Conservation (phyloP, 2,797 vertebrate species). For the Stomatorhinus walkeri region DNA sequence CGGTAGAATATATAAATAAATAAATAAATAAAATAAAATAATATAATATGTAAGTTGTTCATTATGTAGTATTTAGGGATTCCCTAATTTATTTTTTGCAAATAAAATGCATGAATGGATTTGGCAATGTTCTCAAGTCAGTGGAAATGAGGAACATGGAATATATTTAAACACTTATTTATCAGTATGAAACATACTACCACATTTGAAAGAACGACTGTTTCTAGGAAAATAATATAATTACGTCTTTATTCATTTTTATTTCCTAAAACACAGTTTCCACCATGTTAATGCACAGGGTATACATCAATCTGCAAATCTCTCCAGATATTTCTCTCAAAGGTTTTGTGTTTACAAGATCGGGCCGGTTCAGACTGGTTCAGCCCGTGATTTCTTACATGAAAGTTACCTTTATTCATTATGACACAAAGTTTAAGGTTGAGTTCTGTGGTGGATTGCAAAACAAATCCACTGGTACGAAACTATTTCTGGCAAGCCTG, state of each 20-base stretch:
- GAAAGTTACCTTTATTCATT: slow-evolving; percentile 20
- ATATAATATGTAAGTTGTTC: not conserved
- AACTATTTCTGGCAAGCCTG: slow-evolving; percentile 25
- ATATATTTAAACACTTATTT: slow-evolving; percentile 7
- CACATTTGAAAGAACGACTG: slow-evolving; percentile 6
- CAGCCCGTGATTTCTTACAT: slow-evolving; percentile 15
- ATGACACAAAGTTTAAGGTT: slow-evolving; percentile 17
- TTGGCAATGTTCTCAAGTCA: slow-evolving; percentile 8
- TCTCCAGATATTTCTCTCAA: not conserved
- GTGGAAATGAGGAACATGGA: slow-evolving; percentile 9
- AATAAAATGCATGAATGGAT: not conserved
- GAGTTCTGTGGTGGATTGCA: slow-evolving; percentile 16
- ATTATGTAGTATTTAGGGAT: slow-evolving; percentile 25
- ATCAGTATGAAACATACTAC: slow-evolving; percentile 2
- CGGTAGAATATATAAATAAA: not conserved
- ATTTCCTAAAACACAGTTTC: not conserved
- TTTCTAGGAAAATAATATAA: slow-evolving; percentile 18
- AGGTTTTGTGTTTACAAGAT: not conserved
- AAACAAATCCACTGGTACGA: slow-evolving; percentile 20
- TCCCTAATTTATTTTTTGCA: slow-evolving; percentile 17
- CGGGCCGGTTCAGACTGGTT: not conserved
- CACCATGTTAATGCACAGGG: not conserved
- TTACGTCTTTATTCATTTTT: not conserved
- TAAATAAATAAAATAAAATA: not conserved
- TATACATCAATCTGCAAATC: slow-evolving; percentile 15